Evolutionary conservation across 2,888 invertebrate genomes (phyloP).

Genomic region (Electrophaes corylata): DNA sequence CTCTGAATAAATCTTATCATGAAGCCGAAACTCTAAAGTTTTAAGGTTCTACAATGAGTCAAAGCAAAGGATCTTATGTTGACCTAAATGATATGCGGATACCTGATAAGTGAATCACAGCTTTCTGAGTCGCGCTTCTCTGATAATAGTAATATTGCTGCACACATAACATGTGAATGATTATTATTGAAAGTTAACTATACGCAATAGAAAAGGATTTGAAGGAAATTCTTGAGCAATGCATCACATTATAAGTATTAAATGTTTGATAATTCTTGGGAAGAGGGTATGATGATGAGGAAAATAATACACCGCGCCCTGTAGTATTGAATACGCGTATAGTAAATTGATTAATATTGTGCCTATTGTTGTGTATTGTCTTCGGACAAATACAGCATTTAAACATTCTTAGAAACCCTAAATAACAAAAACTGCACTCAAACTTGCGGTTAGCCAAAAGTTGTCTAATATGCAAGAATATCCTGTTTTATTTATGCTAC

Average conservation of each 20-base stretch:
- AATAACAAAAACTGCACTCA: neutral
- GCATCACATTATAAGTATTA: constrained; percentile 1
- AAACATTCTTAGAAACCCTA: neutral
- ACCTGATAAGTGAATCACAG: constrained; percentile 57
- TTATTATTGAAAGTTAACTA: constrained; percentile 6
- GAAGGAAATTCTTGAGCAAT: constrained; percentile 1
- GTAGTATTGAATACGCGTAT: neutral
- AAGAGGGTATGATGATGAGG: neutral
- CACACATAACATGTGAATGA: neutral
- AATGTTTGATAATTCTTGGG: too few relatives aligned
- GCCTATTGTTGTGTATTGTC: too few relatives aligned
- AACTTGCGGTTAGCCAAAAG: neutral
- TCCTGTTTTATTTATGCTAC: neutral
- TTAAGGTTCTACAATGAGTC: constrained; percentile 52
- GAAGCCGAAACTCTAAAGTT: constrained; percentile 30
- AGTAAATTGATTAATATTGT: too few relatives aligned
- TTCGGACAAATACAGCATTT: too few relatives aligned
- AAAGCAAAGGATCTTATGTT: constrained; percentile 49
- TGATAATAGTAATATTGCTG: constrained; percentile 27
- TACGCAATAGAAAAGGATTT: neutral
- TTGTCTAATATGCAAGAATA: neutral
- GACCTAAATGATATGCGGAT: constrained; percentile 58
- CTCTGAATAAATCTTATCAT: neutral
- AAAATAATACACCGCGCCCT: constrained; percentile 7
- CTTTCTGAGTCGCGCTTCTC: constrained; percentile 28